Base-by-base conservation (phyloP, 2,888 invertebrate genomes). In the Nomada fucata region DNA sequence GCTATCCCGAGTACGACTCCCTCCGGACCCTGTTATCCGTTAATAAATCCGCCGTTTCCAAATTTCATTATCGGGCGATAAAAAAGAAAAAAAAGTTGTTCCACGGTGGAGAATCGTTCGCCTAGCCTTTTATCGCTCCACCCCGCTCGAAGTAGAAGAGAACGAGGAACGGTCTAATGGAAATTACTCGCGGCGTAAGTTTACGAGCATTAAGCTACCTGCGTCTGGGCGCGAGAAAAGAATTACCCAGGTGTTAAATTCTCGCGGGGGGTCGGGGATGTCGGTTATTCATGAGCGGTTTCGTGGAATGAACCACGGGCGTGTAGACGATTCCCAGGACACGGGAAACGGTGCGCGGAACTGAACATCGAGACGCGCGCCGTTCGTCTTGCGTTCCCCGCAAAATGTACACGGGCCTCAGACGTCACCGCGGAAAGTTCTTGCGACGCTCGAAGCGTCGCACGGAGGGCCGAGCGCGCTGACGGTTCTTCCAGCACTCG, bases 391-490 rank as follows among this genome's bases (percentile, higher is more conserved):
- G 47, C 36, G 53, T 50, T 67, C 63, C 52, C 20, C 1, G 18
- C 44, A 36, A 76, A 42, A 61, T 60, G 59, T 70, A 60, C 57
- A 47, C 42, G 44, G 13, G 42, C 23, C 77, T 69, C 15, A 79
- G 59, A 70, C 64, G 70, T 64, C 60, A 50, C 52, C 70, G 70
- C 36, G 50, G 10, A 26, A 71, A 71, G 26, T 70, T 59, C 57
- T 69, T 29, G 70, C 20, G 50, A 71, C 47, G 60, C 36, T 61
- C 70, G 5, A 60, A 60, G 60, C 26, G 26, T 47, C 3, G 36
- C 7, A 36, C 68, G n/a, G 42, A 13, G 47, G 47, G 59, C 70
- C 50, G 60, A 71, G 50, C 60, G 61, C 23, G 36, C 29, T 20
- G 70, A 36, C 70, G 70, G 50, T 71, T 60, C 70, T 71, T 60